Percentiles rank a stretch among this genome's conserved stretches.
Conservation (phyloP, 2,888 invertebrate species). For the Octonoba sinensis region DNA sequence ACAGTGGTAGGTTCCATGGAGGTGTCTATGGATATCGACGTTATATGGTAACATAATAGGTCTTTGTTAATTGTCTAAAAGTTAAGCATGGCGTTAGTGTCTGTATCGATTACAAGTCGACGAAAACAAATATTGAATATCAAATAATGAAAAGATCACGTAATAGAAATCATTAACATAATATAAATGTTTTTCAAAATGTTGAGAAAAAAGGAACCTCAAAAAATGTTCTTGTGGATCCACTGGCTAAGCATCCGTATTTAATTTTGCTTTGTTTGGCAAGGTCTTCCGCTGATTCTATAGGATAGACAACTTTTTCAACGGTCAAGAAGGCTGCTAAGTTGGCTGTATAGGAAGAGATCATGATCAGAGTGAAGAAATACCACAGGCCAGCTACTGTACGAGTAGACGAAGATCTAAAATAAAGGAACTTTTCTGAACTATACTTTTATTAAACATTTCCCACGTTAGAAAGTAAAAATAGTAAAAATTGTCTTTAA, state of each 20-base stretch:
- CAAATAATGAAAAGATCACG: too few relatives aligned
- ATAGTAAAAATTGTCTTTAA: not conserved
- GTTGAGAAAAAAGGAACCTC: conserved; percentile 76
- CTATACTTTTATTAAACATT: not conserved
- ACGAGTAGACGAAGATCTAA: conserved; percentile 86
- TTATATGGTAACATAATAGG: too few relatives aligned
- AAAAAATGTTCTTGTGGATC: conserved; percentile 95
- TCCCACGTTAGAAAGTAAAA: not conserved
- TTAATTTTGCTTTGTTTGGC: conserved; percentile 97
- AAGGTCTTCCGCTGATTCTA: conserved; percentile 94
- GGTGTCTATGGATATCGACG: too few relatives aligned
- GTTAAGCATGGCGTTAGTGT: too few relatives aligned
- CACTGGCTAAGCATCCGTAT: conserved; percentile 91
- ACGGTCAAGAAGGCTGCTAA: conserved; percentile 91
- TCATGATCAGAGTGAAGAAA: conserved; percentile 96
- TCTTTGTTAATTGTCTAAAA: too few relatives aligned
- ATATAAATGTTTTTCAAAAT: too few relatives aligned
- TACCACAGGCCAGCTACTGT: conserved; percentile 92
- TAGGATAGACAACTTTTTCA: conserved; percentile 80
- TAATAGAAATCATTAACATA: too few relatives aligned
- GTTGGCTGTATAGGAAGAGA: conserved; percentile 96
- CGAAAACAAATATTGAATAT: too few relatives aligned
- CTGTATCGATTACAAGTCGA: too few relatives aligned
- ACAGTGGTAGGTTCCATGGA: too few relatives aligned
- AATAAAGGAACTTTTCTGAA: conserved; percentile 49